Conservation (phyloP, 2,888 invertebrate genomes). For the Brachynemurus nebulosus region DNA sequence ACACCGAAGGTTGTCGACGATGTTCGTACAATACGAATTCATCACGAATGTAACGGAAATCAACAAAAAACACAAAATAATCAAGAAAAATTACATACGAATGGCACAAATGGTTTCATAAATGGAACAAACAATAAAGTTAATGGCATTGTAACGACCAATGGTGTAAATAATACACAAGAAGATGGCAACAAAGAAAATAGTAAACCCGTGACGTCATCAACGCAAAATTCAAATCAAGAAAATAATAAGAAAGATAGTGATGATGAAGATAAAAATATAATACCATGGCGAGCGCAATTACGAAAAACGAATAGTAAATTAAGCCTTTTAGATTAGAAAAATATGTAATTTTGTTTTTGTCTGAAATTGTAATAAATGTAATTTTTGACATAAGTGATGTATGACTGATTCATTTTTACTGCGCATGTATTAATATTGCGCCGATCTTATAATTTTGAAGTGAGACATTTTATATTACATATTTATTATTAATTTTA, state of each 20-base stretch:
- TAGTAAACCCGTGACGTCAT: conserved; percentile 18
- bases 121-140: conserved; percentile 13
- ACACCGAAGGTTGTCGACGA: conserved; percentile 56
- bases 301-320: conserved; percentile 82
- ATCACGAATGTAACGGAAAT: conserved; percentile 24
- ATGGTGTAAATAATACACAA: conserved; percentile 15
- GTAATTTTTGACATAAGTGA: too few relatives aligned
- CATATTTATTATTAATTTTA: too few relatives aligned
- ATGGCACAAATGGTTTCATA: conserved; percentile 17
- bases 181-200: conserved; percentile 30
- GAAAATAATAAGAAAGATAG: conserved; percentile 23
- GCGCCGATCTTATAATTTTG: too few relatives aligned
- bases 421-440: too few relatives aligned
- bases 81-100: conserved; percentile 23
- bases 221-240: too few relatives aligned
- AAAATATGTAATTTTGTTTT: too few relatives aligned
- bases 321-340: conserved; percentile 60
- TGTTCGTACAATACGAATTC: conserved; percentile 33
- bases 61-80: conserved; percentile 33
- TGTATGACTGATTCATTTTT: too few relatives aligned
- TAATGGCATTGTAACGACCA: conserved; percentile 7
- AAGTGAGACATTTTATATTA: too few relatives aligned
- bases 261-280: conserved; percentile 44
- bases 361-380: too few relatives aligned
- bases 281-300: conserved; percentile 83